A percentile compares a stretch with the other conserved stretches of the same genome.
These are phyloP conservation scores for Hoplostethus atlanticus DNA, from an alignment of 2,797 vertebrate genomes.

Conservation along the genomic window DNA sequence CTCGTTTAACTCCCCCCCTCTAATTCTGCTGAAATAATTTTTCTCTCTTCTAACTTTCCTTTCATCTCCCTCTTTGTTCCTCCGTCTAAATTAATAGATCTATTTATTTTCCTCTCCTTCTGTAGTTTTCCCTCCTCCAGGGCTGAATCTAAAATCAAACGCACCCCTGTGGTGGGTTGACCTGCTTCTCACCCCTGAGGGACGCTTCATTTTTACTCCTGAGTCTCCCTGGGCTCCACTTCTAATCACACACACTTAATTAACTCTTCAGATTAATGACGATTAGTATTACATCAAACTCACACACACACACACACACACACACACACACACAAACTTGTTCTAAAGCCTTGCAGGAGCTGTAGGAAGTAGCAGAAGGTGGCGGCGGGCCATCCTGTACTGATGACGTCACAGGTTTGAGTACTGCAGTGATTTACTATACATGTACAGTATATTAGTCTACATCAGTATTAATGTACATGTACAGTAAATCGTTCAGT, in stretches of 20 bases:
- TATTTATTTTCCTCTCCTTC: background rate
- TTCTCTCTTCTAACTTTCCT: background rate
- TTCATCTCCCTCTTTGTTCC: background rate
- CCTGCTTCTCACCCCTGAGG: background rate
- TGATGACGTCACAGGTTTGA: no score
- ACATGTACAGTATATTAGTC: no score
- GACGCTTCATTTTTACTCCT: background rate
- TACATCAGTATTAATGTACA: no score
- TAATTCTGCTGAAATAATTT: background rate
- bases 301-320: background rate
- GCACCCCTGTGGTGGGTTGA: background rate
- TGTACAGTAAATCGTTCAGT: no score
- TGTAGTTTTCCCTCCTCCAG: background rate
- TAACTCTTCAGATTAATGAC: background rate
- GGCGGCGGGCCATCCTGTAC: background rate
- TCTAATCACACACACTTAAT: slow-evolving; percentile 11
- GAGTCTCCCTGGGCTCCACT: background rate
- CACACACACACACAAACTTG: background rate
- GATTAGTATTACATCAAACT: background rate
- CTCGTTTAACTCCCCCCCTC: background rate
- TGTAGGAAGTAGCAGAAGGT: background rate
- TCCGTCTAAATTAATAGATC: background rate
- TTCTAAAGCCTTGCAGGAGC: no score
- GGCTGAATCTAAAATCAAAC: background rate
- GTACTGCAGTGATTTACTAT: no score